Base-by-base conservation (phyloP, 2,113 vertebrate species). In the Thinocorus orbignyianus region DNA sequence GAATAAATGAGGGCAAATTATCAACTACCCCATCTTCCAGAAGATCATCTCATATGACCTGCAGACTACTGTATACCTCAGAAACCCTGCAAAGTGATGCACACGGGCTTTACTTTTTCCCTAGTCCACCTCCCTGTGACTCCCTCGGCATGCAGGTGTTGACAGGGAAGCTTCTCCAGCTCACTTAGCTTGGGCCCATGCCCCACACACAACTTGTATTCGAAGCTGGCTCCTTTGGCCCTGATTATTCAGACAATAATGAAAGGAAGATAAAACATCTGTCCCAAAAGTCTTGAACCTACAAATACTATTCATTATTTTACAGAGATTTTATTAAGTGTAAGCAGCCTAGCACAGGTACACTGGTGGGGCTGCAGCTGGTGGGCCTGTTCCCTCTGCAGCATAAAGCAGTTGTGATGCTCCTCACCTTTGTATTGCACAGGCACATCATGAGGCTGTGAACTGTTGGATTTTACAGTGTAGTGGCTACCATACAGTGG, bases 391-490 rank as follows among this genome's bases (percentile, higher is more conserved):
- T 44, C 8, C 60, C 19, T 70, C 55, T 14, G 37, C 44, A 60
- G 60, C 6, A 14, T 16, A 33, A 85, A 65, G 49, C 4, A 23
- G 28, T 13, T 37, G 37, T 41, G 66, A 60, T 18, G 42, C 58
- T 83, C 22, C 26, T 69, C 57, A 42, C 60, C 35, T 31, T 65
- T 30, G 33, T 15, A 31, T 41, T 12, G 46, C 30, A 18, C 7
- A 15, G 26, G 14, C 55, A 28, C 0, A 8, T 22, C 16, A 31
- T 5, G 13, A 52, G 39, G 49, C 25, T 2, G 2, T 2, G 15
- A 85, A 28, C 58, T 66, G 49, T 5, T 60, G 76, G 64, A 26
- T 31, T 58, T 85, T 25, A 33, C 30, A 33, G 39, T 13, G 79
- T n/a, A 66, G 12, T 7, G 31, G 35, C 76, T 37, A 24, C 65